A percentile compares a stretch with the other conserved stretches of the same genome.
Conservation (phyloP, 2,888 invertebrate genomes). For the Dione juno region DNA sequence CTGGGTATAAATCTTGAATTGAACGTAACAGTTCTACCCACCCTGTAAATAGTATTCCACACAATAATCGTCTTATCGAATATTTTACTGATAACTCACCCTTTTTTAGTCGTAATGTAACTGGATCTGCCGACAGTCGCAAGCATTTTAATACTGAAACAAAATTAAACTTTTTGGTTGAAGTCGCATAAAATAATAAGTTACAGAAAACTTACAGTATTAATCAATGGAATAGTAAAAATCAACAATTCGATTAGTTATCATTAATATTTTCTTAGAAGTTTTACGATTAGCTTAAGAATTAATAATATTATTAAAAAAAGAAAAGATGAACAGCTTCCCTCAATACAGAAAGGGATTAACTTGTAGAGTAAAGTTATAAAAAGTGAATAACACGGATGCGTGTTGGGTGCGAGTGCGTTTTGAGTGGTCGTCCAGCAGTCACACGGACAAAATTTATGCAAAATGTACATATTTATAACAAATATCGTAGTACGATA, state of each 20-base stretch:
- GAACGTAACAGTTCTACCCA: constrained; percentile 55
- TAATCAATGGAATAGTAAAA: too few species aligned
- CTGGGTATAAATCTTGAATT: constrained; percentile 52
- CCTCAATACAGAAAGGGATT: constrained; percentile 16
- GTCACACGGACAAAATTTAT: too few species aligned
- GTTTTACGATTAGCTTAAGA: not conserved
- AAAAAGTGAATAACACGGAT: constrained; percentile 67
- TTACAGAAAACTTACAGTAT: constrained; percentile 5
- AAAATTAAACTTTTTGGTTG: constrained; percentile 26
- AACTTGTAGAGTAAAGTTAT: constrained; percentile 44
- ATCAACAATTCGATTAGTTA: not conserved
- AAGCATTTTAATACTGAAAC: constrained; percentile 96
- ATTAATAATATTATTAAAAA: not conserved
- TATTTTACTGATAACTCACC: constrained; percentile 84
- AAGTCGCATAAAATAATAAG: constrained; percentile 17
- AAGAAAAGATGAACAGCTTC: not conserved
- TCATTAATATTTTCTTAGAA: too few species aligned
- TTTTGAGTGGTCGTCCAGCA: constrained; percentile 51
- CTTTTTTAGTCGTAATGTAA: constrained; percentile 94
- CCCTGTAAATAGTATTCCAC: constrained; percentile 15
- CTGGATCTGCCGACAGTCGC: constrained; percentile 94
- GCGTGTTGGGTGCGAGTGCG: constrained; percentile 60
- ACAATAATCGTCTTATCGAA: constrained; percentile 36
- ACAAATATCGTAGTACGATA: too few species aligned
- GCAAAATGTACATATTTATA: too few species aligned